Conservation (phyloP, 2,888 invertebrate genomes). For the Heliconius hortense region DNA sequence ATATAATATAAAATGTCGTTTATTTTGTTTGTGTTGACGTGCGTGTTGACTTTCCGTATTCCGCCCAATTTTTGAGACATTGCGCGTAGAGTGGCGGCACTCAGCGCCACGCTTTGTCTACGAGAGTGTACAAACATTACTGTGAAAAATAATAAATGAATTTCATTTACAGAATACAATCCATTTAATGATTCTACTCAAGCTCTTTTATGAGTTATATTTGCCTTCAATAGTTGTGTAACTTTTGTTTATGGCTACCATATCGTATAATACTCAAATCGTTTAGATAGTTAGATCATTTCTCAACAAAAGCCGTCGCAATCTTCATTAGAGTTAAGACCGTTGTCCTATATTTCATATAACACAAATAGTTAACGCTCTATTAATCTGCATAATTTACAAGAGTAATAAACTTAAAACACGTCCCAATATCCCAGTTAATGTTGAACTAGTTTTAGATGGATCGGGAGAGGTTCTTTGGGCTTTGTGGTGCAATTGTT, state of each 20-base stretch:
- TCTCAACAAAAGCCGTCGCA: slow-evolving; percentile 10
- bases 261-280: neutral
- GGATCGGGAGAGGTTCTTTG: slow-evolving; percentile 46
- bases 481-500: neutral
- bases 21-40: neutral
- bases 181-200: neutral
- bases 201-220: neutral
- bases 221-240: neutral
- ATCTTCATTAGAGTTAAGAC: slow-evolving; percentile 18
- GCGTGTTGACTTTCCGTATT: no score
- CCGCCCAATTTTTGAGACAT: neutral
- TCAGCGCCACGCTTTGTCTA: neutral
- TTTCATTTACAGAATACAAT: neutral
- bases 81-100: neutral
- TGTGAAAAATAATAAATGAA: no score
- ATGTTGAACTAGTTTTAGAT: slow-evolving; percentile 44
- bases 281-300: neutral
- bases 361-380: slow-evolving; percentile 37
- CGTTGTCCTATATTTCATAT: slow-evolving; percentile 33
- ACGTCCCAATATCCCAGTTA: slow-evolving; percentile 55
- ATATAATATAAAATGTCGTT: neutral
- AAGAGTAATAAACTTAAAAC: slow-evolving; percentile 50
- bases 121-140: neutral
- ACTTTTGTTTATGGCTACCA: neutral
- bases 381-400: slow-evolving; percentile 46